Percentiles rank a stretch among this genome's conserved stretches.
phyloP scores from a whole-genome alignment of 64 coral and sea anemone species.

The Pachyseris speciosa region DNA sequence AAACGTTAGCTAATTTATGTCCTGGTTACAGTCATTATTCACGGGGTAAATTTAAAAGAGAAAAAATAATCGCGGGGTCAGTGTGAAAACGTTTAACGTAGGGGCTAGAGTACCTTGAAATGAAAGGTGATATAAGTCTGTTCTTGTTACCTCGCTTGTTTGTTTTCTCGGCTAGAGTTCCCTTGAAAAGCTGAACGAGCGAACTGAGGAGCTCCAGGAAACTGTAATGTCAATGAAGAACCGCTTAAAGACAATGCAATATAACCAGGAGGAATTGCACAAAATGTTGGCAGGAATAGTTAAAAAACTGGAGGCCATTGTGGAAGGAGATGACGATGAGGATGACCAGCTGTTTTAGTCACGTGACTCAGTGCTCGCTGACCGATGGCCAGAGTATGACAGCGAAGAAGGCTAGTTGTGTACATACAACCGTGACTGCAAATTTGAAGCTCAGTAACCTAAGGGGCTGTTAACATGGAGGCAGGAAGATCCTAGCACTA shows the following conservation, averaged over 20 bases:
- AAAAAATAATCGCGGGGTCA: too few species aligned
- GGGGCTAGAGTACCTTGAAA: too few species aligned
- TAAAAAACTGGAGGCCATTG: conserved; percentile 57
- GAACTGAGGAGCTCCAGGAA: conserved; percentile 45
- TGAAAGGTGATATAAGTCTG: not conserved
- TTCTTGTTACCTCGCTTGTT: not conserved
- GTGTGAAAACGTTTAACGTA: too few species aligned
- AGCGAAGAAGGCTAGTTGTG: not conserved
- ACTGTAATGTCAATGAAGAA: conserved; percentile 29
- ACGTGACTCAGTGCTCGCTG: not conserved
- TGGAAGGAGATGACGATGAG: conserved; percentile 63
- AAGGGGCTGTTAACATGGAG: too few species aligned
- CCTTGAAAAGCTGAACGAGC: conserved; percentile 39
- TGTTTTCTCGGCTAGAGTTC: conserved; percentile 19
- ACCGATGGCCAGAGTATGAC: not conserved
- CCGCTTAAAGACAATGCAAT: conserved; percentile 48
- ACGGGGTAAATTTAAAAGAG: too few species aligned
- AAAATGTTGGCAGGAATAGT: conserved; percentile 69
- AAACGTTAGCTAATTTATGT: too few species aligned
- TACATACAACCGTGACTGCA: too few species aligned
- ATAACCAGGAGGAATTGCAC: conserved; percentile 56
- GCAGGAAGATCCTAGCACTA: too few species aligned
- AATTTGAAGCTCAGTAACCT: too few species aligned
- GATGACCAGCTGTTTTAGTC: conserved; percentile 55
- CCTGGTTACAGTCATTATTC: too few species aligned